phyloP scores from a whole-genome alignment of 1,140 invertebrate genomes.

The Drosophila orena region DNA sequence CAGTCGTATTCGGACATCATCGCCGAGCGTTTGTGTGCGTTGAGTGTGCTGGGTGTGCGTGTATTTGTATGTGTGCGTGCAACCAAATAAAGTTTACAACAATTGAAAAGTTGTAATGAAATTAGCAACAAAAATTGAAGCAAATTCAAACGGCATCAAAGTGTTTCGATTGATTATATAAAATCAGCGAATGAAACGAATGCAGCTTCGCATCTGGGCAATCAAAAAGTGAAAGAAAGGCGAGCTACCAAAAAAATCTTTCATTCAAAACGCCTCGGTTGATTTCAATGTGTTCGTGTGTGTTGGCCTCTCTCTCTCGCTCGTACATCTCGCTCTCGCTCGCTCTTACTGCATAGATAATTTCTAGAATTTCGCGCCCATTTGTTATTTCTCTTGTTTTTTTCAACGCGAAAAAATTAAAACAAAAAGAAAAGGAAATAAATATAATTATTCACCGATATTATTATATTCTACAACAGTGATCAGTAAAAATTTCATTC shows the following conservation, averaged over 20 bases:
- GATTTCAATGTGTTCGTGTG: conserved; percentile 12
- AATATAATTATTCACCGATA: not conserved
- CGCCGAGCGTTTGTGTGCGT: conserved; percentile 39
- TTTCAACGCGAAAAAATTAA: conserved; percentile 6
- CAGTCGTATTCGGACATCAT: conserved; percentile 48
- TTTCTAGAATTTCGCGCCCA: conserved; percentile 58
- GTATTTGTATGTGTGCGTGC: conserved; percentile 23
- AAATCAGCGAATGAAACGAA: conserved; percentile 33
- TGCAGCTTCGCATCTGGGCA: conserved; percentile 17
- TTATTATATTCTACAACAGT: conserved; percentile 25
- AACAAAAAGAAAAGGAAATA: not conserved
- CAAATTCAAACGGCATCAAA: conserved; percentile 26
- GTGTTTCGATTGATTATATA: conserved; percentile 36
- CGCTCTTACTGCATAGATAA: conserved; percentile 39
- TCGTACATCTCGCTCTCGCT: conserved; percentile 23
- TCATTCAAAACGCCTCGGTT: conserved; percentile 54
- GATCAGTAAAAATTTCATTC: conserved; percentile 67
- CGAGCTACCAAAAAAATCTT: conserved; percentile 38
- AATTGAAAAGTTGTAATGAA: conserved; percentile 16
- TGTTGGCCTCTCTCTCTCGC: conserved; percentile 15
- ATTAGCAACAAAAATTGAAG: conserved; percentile 10
- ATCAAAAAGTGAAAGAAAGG: conserved; percentile 28
- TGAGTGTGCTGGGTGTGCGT: conserved; percentile 1
- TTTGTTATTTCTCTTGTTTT: conserved; percentile 22
- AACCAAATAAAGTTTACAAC: conserved; percentile 12